A percentile compares a stretch with the other conserved stretches of the same genome.
Conservation (phyloP, 2,113 vertebrate species). For the Oreochromis spilurus region DNA sequence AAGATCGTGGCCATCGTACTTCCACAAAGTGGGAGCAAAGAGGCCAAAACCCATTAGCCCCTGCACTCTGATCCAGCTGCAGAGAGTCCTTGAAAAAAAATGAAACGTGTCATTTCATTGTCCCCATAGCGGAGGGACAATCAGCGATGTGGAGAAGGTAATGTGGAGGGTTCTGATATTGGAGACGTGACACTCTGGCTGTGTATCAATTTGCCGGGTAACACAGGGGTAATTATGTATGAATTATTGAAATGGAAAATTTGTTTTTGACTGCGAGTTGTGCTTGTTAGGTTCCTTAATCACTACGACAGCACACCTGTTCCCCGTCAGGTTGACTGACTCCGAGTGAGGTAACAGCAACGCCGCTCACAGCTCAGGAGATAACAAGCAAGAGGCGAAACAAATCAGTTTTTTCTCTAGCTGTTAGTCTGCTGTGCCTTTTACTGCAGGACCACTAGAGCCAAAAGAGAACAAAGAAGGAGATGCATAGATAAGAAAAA, state of each 20-base stretch:
- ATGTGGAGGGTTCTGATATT: not conserved
- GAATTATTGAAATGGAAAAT: slow-evolving; percentile 40
- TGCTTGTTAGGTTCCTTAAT: slow-evolving; percentile 35
- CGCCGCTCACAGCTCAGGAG: not conserved
- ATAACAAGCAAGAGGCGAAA: not conserved
- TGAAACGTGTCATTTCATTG: not conserved
- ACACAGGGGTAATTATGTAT: slow-evolving; percentile 23
- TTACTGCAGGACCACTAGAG: not conserved
- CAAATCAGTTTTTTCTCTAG: not conserved
- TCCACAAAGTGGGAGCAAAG: not conserved
- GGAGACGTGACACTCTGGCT: not conserved
- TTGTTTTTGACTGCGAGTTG: slow-evolving; percentile 16
- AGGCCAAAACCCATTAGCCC: slow-evolving; percentile 12
- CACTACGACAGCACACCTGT: slow-evolving; percentile 19
- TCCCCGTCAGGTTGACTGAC: slow-evolving; percentile 4
- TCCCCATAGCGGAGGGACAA: not conserved
- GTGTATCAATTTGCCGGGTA: not conserved
- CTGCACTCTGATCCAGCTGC: not conserved
- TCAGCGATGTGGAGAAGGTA: not conserved
- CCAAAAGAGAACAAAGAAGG: not conserved
- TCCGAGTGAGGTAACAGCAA: not conserved
- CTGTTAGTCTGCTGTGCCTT: not conserved
- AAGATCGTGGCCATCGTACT: not conserved
- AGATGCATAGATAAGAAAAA: not conserved
- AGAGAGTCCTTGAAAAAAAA: not conserved